Evolutionary conservation across 2,113 vertebrate genomes (phyloP).

Genomic region (Rhea americana): DNA sequence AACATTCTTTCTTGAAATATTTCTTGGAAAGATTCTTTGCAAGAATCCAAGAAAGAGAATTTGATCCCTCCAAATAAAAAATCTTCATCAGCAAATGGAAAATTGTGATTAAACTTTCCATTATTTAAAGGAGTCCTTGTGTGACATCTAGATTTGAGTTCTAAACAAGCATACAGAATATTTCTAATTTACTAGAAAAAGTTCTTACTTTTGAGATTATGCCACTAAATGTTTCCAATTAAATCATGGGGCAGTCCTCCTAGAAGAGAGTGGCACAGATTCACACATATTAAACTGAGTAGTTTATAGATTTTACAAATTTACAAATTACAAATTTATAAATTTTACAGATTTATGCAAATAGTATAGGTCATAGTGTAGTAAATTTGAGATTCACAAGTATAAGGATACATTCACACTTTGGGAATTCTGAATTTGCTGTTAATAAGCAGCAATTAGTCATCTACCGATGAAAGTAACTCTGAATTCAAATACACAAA

Average conservation of each 20-base stretch:
- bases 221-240: neutral
- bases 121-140: neutral
- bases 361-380: neutral
- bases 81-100: neutral
- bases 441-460: neutral
- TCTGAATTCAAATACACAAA: neutral
- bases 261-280: neutral
- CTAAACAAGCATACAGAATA: neutral
- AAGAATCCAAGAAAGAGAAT: neutral
- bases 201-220: neutral
- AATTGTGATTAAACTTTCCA: neutral
- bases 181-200: neutral
- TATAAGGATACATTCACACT: neutral
- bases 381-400: neutral
- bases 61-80: neutral
- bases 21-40: neutral
- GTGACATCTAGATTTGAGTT: neutral
- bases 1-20: neutral
- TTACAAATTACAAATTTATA: neutral
- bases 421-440: neutral
- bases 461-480: conserved; percentile 5
- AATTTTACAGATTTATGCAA: neutral
- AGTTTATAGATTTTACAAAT: neutral
- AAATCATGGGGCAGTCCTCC: neutral
- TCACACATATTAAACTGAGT: neutral